phyloP scores from a whole-genome alignment of 2,888 invertebrate genomes.

The Sinohyriopsis cumingii region DNA sequence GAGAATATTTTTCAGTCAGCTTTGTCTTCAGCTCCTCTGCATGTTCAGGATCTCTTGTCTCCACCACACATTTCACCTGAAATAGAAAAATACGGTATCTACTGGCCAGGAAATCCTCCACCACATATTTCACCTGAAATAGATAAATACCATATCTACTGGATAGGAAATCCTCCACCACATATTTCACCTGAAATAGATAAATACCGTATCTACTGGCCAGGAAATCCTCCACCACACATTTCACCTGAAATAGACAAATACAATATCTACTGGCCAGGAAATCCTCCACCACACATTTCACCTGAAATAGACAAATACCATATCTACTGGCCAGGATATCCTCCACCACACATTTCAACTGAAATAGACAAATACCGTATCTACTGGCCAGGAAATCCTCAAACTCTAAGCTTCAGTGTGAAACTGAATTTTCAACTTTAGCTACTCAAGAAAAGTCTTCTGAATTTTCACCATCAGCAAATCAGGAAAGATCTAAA shows the following conservation, averaged over 20 bases:
- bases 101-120: conserved; percentile 61
- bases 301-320: conserved; percentile 77
- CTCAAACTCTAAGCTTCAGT: background rate
- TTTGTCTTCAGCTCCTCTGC: conserved; percentile 76
- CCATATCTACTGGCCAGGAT: conserved; percentile 73
- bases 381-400: background rate
- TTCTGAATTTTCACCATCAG: too few relatives aligned
- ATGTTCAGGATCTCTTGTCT: conserved; percentile 88
- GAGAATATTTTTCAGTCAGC: conserved; percentile 55
- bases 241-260: conserved; percentile 80
- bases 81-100: background rate
- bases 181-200: conserved; percentile 83
- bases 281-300: conserved; percentile 92
- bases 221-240: conserved; percentile 92
- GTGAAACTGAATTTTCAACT: background rate
- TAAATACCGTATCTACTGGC: background rate
- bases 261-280: background rate
- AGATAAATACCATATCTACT: background rate
- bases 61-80: conserved; percentile 90
- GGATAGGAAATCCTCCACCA: conserved; percentile 86
- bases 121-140: conserved; percentile 87
- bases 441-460: too few relatives aligned
- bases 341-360: conserved; percentile 92
- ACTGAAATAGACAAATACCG: conserved; percentile 74
- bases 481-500: too few relatives aligned